Evolutionary conservation across 2,888 invertebrate genomes (phyloP), one percentile per base, ranked within the genome.

Genomic region (Mallateleia sp.): DNA sequence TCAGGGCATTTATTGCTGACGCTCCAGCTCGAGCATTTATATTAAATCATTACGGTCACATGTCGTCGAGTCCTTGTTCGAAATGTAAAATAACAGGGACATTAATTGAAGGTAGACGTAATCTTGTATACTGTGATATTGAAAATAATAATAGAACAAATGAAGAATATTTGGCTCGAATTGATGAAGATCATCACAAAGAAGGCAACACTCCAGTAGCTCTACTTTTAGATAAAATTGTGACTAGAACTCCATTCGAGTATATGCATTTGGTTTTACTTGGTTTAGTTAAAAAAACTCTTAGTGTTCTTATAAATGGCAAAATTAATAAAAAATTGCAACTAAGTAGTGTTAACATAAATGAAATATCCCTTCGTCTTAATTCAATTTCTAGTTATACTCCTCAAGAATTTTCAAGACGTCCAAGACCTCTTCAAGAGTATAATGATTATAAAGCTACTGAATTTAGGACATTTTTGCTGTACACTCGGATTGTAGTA

Each of bases 1-100:
- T 89, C 2, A 24, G 87, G 22, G 80, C 81, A 25, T 90, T 88
- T n/a, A 88, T 89, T 25, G 89, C 87, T 20, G 88, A 90, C 71
- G 82, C 88, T 18, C 85, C 85, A 45, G 88, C 89, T 42, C 74
- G 89, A 32, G 62, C 88, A 3, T 88, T 80, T 22, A 24, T 80
- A 14, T 38, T 88, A 15, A 79, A 85, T 45, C 86, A 89, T 74
- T 45, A 42, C 14, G 82, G 87, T 18, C 90, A 89, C 60, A 78
- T 25, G 42, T 74, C 87, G 11, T 25, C 24, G 9, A 78, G 71
- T 47, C 78, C 88, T 2, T 90, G 89, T 20, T 88, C 88, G 1
- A 89, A 87, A 50, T 89, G 89, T 42, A 64, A 28, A 50, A 84
- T 8, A n/a, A 32, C 54, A 50, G 89, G 81, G 45, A 45, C 45